A percentile compares a stretch with the other conserved stretches of the same genome.
Conservation (phyloP, 1,140 invertebrate species). For the Spodoptera litura region DNA sequence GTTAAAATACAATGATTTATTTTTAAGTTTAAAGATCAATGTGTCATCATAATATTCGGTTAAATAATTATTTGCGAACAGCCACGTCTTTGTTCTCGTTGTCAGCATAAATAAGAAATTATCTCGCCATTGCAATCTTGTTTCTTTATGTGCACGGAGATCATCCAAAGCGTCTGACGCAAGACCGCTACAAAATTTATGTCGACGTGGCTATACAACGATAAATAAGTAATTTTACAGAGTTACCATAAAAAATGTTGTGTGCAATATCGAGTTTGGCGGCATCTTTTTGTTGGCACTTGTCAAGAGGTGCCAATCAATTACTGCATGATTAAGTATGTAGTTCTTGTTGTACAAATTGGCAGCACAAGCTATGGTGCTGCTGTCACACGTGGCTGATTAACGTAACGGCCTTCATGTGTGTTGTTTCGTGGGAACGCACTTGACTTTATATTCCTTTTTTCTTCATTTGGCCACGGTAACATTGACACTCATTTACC, state of each 20-base stretch:
- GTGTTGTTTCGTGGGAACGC: constrained; percentile 63
- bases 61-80: constrained; percentile 13
- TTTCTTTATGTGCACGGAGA: constrained; percentile 41
- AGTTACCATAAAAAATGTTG: constrained; percentile 46
- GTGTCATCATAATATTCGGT: constrained; percentile 21
- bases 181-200: constrained; percentile 53
- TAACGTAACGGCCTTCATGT: constrained; percentile 58
- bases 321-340: constrained; percentile 61
- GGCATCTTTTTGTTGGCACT: constrained; percentile 52
- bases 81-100: constrained; percentile 33
- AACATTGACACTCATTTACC: constrained; percentile 55
- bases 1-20: background rate
- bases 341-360: constrained; percentile 61
- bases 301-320: constrained; percentile 61
- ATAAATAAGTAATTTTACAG: constrained; percentile 62
- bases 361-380: constrained; percentile 51
- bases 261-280: constrained; percentile 34
- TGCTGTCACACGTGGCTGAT: constrained; percentile 56
- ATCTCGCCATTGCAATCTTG: constrained; percentile 46
- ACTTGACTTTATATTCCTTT: constrained; percentile 60
- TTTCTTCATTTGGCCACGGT: constrained; percentile 50
- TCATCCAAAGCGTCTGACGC: constrained; percentile 45
- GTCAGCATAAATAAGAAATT: constrained; percentile 44
- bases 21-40: background rate
- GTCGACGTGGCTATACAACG: constrained; percentile 40